Evolutionary conservation across 2,888 invertebrate species (phyloP).

Genomic region (Trichacis sp.): DNA sequence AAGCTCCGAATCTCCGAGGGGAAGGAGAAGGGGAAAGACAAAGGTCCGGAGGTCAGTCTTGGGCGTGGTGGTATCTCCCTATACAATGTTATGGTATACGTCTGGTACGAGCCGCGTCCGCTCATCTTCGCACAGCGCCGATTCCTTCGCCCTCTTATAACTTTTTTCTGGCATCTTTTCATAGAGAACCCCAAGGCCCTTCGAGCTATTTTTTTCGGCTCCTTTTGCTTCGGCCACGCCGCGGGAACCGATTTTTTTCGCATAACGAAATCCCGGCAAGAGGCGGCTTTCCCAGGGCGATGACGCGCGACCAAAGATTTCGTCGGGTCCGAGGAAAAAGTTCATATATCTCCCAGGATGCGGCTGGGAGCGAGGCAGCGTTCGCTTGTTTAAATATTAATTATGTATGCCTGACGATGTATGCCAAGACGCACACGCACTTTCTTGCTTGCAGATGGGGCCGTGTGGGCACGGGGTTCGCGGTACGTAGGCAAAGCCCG

Average conservation of each 20-base stretch:
- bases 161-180: conserved; percentile 1
- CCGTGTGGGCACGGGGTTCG: conserved; percentile 35
- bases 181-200: not conserved
- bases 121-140: conserved; percentile 19
- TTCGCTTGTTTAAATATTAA: conserved; percentile 64
- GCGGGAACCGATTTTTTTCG: too few relatives aligned
- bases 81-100: conserved; percentile 24
- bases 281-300: not conserved
- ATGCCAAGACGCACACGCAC: conserved; percentile 54
- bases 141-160: conserved; percentile 3
- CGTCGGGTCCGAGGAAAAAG: conserved; percentile 35
- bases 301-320: conserved; percentile 39
- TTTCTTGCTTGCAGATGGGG: conserved; percentile 52
- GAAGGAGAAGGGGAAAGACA: conserved; percentile 20
- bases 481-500: conserved; percentile 26
- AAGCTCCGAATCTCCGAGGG: too few relatives aligned
- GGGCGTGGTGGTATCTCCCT: conserved; percentile 39
- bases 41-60: conserved; percentile 31
- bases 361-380: conserved; percentile 29
- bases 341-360: conserved; percentile 11
- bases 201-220: not conserved
- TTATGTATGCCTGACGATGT: conserved; percentile 63
- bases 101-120: conserved; percentile 14
- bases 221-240: not conserved
- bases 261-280: too few relatives aligned